Evolutionary conservation across 2,113 vertebrate genomes (phyloP).

Genomic region (Thymallus thymallus): DNA sequence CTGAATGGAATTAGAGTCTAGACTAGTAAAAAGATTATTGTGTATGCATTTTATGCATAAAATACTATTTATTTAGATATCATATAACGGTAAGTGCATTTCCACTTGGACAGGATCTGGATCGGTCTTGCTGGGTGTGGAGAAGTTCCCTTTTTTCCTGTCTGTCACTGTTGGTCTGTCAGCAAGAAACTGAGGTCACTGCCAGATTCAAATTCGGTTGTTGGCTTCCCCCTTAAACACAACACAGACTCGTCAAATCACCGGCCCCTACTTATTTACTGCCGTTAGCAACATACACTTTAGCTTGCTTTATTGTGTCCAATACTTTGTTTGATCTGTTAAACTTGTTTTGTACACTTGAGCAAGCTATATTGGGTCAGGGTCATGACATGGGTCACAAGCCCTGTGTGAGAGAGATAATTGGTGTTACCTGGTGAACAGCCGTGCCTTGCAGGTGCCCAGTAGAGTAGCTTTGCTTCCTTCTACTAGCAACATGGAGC

Average conservation of each 20-base stretch:
- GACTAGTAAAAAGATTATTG: too few species aligned
- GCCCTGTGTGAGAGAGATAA: not conserved
- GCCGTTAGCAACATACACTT: too few species aligned
- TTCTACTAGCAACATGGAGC: constrained; percentile 82
- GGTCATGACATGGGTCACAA: too few species aligned
- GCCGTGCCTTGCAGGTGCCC: constrained; percentile 77
- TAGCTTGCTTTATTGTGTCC: not conserved
- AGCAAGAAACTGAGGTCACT: constrained; percentile 84
- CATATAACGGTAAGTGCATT: not conserved
- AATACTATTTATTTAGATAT: constrained; percentile 24
- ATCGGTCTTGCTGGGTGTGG: too few species aligned
- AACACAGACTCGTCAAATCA: not conserved
- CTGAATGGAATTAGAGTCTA: too few species aligned
- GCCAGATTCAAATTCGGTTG: constrained; percentile 78
- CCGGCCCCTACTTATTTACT: too few species aligned
- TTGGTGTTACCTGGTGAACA: constrained; percentile 78
- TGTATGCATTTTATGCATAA: too few species aligned
- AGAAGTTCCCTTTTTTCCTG: not conserved
- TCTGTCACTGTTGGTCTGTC: constrained; percentile 41
- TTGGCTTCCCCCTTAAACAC: constrained; percentile 70
- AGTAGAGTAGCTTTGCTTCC: constrained; percentile 79
- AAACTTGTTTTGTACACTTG: too few species aligned
- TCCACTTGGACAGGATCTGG: too few species aligned
- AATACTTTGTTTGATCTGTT: too few species aligned
- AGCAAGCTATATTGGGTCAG: too few species aligned